Percentiles rank a stretch among this genome's conserved stretches.
These are phyloP conservation scores for Leptatherina wallacei DNA, from an alignment of 2,797 vertebrate genomes.

Conservation along the genomic window DNA sequence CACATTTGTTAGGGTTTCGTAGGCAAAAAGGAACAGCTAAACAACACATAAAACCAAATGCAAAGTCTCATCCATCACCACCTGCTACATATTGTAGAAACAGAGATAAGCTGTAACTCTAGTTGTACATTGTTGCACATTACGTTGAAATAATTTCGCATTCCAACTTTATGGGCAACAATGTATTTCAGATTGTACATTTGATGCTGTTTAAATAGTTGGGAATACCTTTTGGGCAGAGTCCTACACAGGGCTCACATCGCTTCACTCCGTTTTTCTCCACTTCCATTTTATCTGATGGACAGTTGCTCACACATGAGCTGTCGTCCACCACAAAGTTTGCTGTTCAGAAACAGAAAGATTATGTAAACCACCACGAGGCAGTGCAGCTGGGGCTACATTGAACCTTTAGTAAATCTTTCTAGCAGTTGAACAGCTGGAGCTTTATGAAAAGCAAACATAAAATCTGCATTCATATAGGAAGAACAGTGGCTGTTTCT, in stretches of 20 bases:
- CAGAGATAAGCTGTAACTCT: too few relatives aligned
- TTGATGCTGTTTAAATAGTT: too few relatives aligned
- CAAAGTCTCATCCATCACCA: background rate
- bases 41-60: background rate
- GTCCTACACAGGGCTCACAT: conserved; percentile 90
- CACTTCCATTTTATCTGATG: conserved; percentile 91
- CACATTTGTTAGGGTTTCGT: background rate
- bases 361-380: background rate
- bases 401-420: background rate
- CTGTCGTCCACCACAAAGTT: conserved; percentile 94
- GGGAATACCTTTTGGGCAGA: conserved; percentile 92
- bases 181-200: too few relatives aligned
- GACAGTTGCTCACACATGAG: conserved; percentile 93
- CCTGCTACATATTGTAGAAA: background rate
- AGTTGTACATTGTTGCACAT: too few relatives aligned
- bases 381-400: background rate
- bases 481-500: background rate
- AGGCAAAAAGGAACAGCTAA: background rate
- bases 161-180: too few relatives aligned
- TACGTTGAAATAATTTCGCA: too few relatives aligned
- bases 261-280: conserved; percentile 90
- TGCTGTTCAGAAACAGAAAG: conserved; percentile 70
- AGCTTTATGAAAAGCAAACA: background rate
- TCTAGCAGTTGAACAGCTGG: background rate
- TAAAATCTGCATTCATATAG: background rate